A percentile compares a stretch with the other conserved stretches of the same genome.
These are phyloP conservation scores for Argyresthia goedartella DNA, from an alignment of 2,888 invertebrate species.

Conservation along the genomic window DNA sequence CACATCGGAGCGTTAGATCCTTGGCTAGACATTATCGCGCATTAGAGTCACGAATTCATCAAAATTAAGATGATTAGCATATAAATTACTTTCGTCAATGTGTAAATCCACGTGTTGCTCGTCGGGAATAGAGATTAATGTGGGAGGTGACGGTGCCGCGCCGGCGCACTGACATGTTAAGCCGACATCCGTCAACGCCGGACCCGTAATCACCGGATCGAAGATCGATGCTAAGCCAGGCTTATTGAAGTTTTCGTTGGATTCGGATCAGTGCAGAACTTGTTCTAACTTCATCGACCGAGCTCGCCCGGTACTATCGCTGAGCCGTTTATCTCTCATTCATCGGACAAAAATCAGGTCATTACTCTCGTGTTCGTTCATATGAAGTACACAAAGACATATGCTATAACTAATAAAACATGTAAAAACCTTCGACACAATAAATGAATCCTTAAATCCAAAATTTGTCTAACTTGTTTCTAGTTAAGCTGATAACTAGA, in stretches of 20 bases:
- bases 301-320: conserved; percentile 27
- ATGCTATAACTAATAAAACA: not conserved
- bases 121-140: conserved; percentile 63
- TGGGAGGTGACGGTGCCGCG: conserved; percentile 52
- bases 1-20: too few relatives aligned
- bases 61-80: conserved; percentile 65
- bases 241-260: conserved; percentile 61
- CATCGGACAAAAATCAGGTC: conserved; percentile 50
- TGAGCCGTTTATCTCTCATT: conserved; percentile 41
- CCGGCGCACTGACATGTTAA: conserved; percentile 52
- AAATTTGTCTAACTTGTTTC: too few relatives aligned
- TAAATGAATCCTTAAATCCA: too few relatives aligned
- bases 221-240: conserved; percentile 64
- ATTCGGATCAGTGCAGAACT: conserved; percentile 38
- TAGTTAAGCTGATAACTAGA: too few relatives aligned
- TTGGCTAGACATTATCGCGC: conserved; percentile 13
- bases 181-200: conserved; percentile 69
- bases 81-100: conserved; percentile 66
- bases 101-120: conserved; percentile 67
- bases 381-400: not conserved
- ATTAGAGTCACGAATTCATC: conserved; percentile 62
- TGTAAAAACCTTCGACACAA: too few relatives aligned
- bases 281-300: conserved; percentile 35
- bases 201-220: conserved; percentile 58
- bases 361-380: conserved; percentile 18